phyloP scores from a whole-genome alignment of 2,113 vertebrate species.

The Australoheros scitulus region DNA sequence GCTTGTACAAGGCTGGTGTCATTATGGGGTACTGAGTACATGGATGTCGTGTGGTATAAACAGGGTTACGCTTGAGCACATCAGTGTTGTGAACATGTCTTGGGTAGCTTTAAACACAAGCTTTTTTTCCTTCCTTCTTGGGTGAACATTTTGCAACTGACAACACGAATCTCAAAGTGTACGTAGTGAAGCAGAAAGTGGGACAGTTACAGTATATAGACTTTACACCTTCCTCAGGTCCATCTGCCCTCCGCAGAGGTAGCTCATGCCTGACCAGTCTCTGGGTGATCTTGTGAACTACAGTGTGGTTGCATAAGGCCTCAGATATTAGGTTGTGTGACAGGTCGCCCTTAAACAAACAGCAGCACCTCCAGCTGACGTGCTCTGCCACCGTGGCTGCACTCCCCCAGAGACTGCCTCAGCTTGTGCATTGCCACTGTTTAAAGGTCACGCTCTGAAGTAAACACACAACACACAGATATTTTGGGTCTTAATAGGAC shows the following conservation, averaged over 20 bases:
- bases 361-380: slow-evolving; percentile 30
- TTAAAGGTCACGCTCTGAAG: slow-evolving; percentile 45
- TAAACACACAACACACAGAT: slow-evolving; percentile 14
- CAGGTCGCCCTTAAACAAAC: slow-evolving; percentile 40
- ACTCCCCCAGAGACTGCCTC: slow-evolving; percentile 25
- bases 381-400: background rate
- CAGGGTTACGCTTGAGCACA: background rate
- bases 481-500: background rate
- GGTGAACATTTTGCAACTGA: slow-evolving; percentile 12
- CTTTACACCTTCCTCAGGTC: background rate
- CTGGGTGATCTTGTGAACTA: slow-evolving; percentile 1
- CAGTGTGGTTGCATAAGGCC: slow-evolving; percentile 3
- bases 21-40: background rate
- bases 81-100: background rate
- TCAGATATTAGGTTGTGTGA: slow-evolving; percentile 20
- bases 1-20: background rate
- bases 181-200: background rate
- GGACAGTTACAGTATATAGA: slow-evolving; percentile 16
- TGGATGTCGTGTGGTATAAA: background rate
- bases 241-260: slow-evolving; percentile 3
- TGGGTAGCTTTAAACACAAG: background rate
- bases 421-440: slow-evolving; percentile 9
- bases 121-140: background rate
- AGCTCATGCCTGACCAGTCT: background rate
- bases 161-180: background rate